These are phyloP conservation scores for Ibycter americanus DNA, from an alignment of 2,797 vertebrate species.

Conservation along the genomic window DNA sequence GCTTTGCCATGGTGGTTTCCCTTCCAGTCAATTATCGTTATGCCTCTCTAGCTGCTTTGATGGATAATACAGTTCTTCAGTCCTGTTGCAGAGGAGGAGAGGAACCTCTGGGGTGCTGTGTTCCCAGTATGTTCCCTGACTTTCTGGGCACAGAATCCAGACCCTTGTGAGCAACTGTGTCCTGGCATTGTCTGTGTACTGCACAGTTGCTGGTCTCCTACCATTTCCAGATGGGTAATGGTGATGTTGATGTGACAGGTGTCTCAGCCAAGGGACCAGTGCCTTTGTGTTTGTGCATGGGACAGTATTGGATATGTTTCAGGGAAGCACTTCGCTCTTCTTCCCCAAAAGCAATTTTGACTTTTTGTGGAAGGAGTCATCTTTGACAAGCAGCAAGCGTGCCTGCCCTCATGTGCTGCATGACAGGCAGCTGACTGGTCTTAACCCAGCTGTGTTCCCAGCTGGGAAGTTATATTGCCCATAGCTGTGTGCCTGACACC, in stretches of 20 bases:
- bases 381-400: neutral
- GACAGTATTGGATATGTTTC: neutral
- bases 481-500: neutral
- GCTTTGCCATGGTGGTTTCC: neutral
- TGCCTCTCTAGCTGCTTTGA: neutral
- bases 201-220: neutral
- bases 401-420: neutral
- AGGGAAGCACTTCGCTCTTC: fast-evolving
- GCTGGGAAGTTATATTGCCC: neutral
- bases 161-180: neutral
- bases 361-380: neutral
- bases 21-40: neutral
- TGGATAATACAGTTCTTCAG: neutral
- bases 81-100: neutral
- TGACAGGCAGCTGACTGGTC: neutral
- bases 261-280: neutral
- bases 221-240: fast-evolving
- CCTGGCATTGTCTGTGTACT: neutral
- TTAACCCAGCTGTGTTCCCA: no score
- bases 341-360: neutral
- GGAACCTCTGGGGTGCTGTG: neutral
- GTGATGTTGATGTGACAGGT: neutral
- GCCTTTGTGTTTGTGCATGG: neutral
- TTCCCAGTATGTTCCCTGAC: neutral
- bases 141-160: neutral